Percentiles rank a stretch among this genome's conserved stretches.
phyloP scores from a whole-genome alignment of 2,888 invertebrate species.

The Lasiommata megera region DNA sequence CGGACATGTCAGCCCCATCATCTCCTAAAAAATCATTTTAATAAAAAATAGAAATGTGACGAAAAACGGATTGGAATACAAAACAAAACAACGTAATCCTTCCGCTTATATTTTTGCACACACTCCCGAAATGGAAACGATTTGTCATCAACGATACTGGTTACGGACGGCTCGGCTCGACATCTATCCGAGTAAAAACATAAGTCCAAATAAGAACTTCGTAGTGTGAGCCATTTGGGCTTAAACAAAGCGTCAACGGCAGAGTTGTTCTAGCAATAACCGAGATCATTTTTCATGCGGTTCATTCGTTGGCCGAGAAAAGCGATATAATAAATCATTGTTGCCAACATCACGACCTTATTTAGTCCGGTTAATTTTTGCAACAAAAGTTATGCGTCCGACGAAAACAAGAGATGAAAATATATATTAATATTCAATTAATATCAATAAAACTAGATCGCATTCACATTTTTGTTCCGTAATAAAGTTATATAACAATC shows the following conservation, averaged over 20 bases:
- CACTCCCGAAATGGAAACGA: conserved; percentile 35
- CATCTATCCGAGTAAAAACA: conserved; percentile 35
- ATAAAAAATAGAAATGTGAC: too few species aligned
- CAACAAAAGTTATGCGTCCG: conserved; percentile 56
- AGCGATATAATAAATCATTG: conserved; percentile 80
- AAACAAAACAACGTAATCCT: neutral
- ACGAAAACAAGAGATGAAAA: too few species aligned
- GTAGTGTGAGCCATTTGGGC: conserved; percentile 78
- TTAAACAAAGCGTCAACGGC: conserved; percentile 80
- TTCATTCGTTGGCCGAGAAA: conserved; percentile 78
- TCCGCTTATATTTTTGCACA: neutral
- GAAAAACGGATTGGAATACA: neutral
- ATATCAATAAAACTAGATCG: too few species aligned
- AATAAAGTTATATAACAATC: too few species aligned
- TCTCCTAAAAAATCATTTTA: too few species aligned
- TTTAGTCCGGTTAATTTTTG: conserved; percentile 73
- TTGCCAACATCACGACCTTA: conserved; percentile 76
- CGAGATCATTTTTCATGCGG: conserved; percentile 79
- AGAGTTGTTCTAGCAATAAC: conserved; percentile 77
- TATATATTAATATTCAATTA: too few species aligned
- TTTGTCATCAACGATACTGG: conserved; percentile 50
- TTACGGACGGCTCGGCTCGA: conserved; percentile 25
- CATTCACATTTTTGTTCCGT: too few species aligned
- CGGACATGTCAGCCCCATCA: too few species aligned
- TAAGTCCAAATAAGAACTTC: conserved; percentile 63